Percentiles rank a stretch among this genome's conserved stretches.
Evolutionary conservation across 2,888 invertebrate species (phyloP).

Genomic region (Neelides folsomi): DNA sequence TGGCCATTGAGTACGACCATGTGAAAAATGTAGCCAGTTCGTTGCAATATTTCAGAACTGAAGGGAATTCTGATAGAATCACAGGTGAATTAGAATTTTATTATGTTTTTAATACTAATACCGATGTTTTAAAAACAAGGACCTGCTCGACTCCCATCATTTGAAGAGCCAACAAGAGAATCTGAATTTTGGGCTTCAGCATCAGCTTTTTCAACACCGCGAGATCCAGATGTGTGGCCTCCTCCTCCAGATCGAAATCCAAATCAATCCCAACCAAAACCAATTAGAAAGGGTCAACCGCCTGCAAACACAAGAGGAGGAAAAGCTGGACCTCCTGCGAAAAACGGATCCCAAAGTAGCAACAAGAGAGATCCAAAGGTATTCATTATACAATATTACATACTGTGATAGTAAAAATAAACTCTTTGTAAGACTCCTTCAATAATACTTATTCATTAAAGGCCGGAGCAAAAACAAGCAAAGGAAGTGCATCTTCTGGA

Average conservation of each 20-base stretch:
- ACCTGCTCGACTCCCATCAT: slow-evolving; percentile 33
- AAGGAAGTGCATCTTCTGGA: slow-evolving; percentile 8
- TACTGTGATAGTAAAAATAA: no score
- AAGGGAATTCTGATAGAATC: slow-evolving; percentile 41
- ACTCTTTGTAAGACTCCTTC: no score
- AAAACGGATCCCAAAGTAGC: slow-evolving; percentile 7
- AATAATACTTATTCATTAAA: not conserved
- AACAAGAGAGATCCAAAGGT: slow-evolving; percentile 9
- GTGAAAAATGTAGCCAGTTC: slow-evolving; percentile 68
- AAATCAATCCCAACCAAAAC: slow-evolving; percentile 43
- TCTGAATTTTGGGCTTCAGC: slow-evolving; percentile 57
- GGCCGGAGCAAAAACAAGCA: slow-evolving; percentile 6
- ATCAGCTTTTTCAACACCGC: slow-evolving; percentile 39
- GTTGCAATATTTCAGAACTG: slow-evolving; percentile 60
- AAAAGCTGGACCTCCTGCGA: not conserved
- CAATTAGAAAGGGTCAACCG: slow-evolving; percentile 7
- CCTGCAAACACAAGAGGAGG: not conserved
- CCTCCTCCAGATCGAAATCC: slow-evolving; percentile 51
- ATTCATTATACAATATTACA: slow-evolving; percentile 4
- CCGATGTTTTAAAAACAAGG: no score
- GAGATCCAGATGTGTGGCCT: slow-evolving; percentile 48
- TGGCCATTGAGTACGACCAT: slow-evolving; percentile 77
- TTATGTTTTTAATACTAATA: no score
- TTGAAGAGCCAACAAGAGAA: slow-evolving; percentile 57
- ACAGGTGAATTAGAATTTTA: slow-evolving; percentile 34